phyloP scores from a whole-genome alignment of 1,140 invertebrate genomes.

The Aphelinus certus region DNA sequence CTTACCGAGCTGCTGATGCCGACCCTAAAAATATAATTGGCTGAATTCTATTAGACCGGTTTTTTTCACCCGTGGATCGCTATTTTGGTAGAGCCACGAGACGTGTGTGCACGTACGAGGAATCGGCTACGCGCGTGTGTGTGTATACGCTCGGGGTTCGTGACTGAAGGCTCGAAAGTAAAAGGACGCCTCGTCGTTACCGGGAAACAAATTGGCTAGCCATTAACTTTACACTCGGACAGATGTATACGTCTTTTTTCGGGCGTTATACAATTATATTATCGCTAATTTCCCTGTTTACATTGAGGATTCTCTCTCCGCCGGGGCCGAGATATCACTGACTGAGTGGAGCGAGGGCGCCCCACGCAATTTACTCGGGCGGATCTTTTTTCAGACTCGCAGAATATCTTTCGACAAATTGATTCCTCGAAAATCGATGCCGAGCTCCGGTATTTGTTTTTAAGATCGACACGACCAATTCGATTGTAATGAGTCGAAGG shows the following conservation, averaged over 20 bases:
- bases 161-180: not conserved
- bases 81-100: too few species aligned
- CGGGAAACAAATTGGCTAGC: slow-evolving; percentile 27
- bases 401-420: too few species aligned
- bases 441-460: slow-evolving; percentile 1
- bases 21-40: slow-evolving; percentile 52
- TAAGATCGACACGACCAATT: not conserved
- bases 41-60: slow-evolving; percentile 56
- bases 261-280: slow-evolving; percentile 14
- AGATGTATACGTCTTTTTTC: slow-evolving; percentile 5
- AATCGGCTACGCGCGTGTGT: slow-evolving; percentile 15
- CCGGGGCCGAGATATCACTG: too few species aligned
- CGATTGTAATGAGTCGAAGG: not conserved
- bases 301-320: slow-evolving; percentile 1
- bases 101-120: slow-evolving; percentile 5
- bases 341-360: too few species aligned
- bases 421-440: not conserved
- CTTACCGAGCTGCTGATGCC: not conserved
- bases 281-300: slow-evolving; percentile 31
- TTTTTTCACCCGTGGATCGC: not conserved
- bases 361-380: too few species aligned
- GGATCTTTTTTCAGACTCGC: too few species aligned
- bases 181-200: slow-evolving; percentile 8
- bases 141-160: not conserved
- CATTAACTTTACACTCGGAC: slow-evolving; percentile 28